Evolutionary conservation across 2,113 vertebrate genomes (phyloP), one percentile per base, ranked within the genome.

Genomic region (Nibea albiflora): DNA sequence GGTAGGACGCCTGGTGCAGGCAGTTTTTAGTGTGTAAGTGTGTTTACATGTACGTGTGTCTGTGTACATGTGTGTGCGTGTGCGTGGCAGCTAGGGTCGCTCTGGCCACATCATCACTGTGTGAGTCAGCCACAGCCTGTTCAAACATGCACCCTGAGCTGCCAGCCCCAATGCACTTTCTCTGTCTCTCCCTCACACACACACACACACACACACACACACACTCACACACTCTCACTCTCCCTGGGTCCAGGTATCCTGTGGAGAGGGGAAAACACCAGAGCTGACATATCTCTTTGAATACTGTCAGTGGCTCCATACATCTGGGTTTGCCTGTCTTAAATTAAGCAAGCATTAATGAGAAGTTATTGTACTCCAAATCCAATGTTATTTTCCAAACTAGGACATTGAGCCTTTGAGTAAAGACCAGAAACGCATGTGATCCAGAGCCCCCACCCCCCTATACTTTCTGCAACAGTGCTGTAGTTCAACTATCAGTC

Each of bases 121-220:
- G 86, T 94, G 92, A 95, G 91, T 95, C 94, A 94, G 90, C 86
- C 91, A 49, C 86, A 82, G 93, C 90, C 92, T 93, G 93, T 93
- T 92, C 89, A 90, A 92, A 92, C 93, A 94, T 90, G 92, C 92
- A 90, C 89, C 92, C 90, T 86, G 85, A 91, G 90, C 92, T 93
- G 90, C 91, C 86, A 90, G 89, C 79, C 76, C 89, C 88, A 69
- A 42, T 84, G 80, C 85, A 91, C 90, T 92, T 89, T 88, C 87
- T 78, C 72, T 78, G 49, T 86, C 73, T 72, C 53, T 20, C 81
- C 15, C 81, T 16, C 79, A 70, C 77, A 67, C 42, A 46, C 57
- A 54, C 42, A 16, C 78, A 26, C 66, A n/a, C 60, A 42, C 47
- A 46, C 46, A 60, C n/a, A 31, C 58, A 26, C 52, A 35, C 62